Conservation (phyloP, 1,140 invertebrate species). For the Tachypleus tridentatus region DNA sequence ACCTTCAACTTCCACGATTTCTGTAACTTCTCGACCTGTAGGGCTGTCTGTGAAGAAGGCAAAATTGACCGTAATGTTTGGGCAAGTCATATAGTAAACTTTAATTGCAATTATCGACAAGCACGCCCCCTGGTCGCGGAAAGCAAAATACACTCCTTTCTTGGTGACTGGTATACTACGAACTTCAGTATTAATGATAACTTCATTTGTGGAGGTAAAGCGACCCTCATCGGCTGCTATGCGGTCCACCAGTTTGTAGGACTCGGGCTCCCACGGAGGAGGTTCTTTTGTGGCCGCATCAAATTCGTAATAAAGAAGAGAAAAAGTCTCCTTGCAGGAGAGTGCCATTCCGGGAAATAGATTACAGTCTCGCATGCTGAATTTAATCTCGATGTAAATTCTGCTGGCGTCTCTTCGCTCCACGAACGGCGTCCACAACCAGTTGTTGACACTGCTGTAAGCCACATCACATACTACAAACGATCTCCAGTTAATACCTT, state of each 20-base stretch:
- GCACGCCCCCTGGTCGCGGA: constrained; percentile 92
- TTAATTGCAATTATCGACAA: constrained; percentile 89
- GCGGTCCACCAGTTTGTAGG: constrained; percentile 75
- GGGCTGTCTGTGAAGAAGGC: constrained; percentile 84
- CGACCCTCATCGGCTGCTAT: constrained; percentile 85
- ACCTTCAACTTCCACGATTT: constrained; percentile 81
- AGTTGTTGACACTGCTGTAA: constrained; percentile 94
- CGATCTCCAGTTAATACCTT: constrained; percentile 90
- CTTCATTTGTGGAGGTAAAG: constrained; percentile 81
- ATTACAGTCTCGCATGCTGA: constrained; percentile 87
- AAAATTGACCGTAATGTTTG: constrained; percentile 81
- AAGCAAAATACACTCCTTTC: constrained; percentile 93
- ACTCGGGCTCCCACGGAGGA: constrained; percentile 77
- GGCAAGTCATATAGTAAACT: constrained; percentile 92
- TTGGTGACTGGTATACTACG: constrained; percentile 87
- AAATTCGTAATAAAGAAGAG: constrained; percentile 89
- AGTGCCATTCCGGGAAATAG: constrained; percentile 53
- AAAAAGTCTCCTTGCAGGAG: constrained; percentile 88
- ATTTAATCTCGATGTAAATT: constrained; percentile 94
- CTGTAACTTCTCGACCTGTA: constrained; percentile 76
- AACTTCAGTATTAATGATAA: constrained; percentile 84
- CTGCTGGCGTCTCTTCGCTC: constrained; percentile 82
- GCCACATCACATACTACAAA: constrained; percentile 97
- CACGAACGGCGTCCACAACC: constrained; percentile 96
- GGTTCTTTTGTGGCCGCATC: constrained; percentile 82